Evolutionary conservation across 2,888 invertebrate genomes (phyloP), one percentile per base, ranked within the genome.

Genomic region (Fragum whitleyi): DNA sequence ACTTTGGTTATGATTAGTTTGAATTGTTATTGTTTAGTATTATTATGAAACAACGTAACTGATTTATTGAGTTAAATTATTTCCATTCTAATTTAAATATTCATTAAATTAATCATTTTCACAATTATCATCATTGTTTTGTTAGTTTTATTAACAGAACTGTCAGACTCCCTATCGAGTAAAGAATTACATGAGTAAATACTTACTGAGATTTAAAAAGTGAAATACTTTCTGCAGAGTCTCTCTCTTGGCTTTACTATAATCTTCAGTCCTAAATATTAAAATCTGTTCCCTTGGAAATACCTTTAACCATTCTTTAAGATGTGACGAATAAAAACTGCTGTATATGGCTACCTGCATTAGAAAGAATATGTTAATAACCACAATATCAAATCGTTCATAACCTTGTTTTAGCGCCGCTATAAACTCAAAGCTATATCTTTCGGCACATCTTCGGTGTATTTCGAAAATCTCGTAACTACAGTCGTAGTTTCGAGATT

Each of bases 221-320:
- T 55, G 14, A 23, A 77, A 71, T 7, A 77, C 55, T 29, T 28
- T 28, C 53, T 19, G 47, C 2, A 81, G n/a, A 2, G 81, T 72
- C 9, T 59, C 72, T 42, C 59, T 59, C 0, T 74, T 71, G 42
- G 79, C 77, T 19, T 53, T 62, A 1, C 76, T 61, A 36, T 77
- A 84, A 61, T 84, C 81, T 55, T 84, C 84, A 53, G 79, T 74
- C 57, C 84, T 55, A 55, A 84, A 74, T 42, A 84, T 79, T 3
- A 81, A 61, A 0, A 84, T 55, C 53, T 84, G 84, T 19, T 81
- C 68, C 28, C 81, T 72, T n/a, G 84, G 81, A 53, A 84, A 84
- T 32, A 76, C 84, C 67, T 79, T 81, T 28, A 84, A 28, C 84
- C 84, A 84, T 57, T 84, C 84, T 36, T 23, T 29, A 47, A 84